Evolutionary conservation across 2,113 vertebrate species (phyloP).

Genomic region (Scopus umbretta): DNA sequence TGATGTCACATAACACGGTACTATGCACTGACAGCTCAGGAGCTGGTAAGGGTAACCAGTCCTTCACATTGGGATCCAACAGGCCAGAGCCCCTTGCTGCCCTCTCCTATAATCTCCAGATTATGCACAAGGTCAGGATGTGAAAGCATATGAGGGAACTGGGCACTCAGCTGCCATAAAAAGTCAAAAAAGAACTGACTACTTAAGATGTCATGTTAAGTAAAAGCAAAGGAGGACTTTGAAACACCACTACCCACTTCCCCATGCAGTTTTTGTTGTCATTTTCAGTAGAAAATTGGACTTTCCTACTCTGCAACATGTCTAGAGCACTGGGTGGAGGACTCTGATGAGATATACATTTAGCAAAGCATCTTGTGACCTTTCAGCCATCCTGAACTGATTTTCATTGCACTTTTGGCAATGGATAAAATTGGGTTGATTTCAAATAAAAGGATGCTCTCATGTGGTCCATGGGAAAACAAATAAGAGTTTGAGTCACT

Average conservation of each 20-base stretch:
- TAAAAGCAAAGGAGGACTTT: not conserved
- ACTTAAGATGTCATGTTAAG: not conserved
- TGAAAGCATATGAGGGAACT: not conserved
- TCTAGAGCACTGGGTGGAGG: not conserved
- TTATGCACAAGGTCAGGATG: not conserved
- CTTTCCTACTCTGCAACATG: not conserved
- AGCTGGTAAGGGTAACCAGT: not conserved
- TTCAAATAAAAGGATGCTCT: slow-evolving; percentile 16
- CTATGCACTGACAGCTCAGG: not conserved
- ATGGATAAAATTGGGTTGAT: not conserved
- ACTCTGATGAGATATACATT: not conserved
- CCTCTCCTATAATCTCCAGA: not conserved
- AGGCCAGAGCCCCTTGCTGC: not conserved
- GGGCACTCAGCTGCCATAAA: not conserved
- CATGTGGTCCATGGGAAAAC: not conserved
- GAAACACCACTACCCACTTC: not conserved
- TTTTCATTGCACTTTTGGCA: slow-evolving; percentile 32
- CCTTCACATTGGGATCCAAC: not conserved
- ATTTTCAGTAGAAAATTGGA: not conserved
- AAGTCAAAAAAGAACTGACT: not conserved
- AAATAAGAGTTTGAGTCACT: slow-evolving; percentile 21
- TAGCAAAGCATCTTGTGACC: not conserved
- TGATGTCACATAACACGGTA: not conserved
- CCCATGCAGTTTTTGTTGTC: not conserved
- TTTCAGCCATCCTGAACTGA: not conserved